Percentiles rank a stretch among this genome's conserved stretches.
phyloP scores from a whole-genome alignment of 53 echinoderm and acorn worm genomes.

The Luidia sarsii region DNA sequence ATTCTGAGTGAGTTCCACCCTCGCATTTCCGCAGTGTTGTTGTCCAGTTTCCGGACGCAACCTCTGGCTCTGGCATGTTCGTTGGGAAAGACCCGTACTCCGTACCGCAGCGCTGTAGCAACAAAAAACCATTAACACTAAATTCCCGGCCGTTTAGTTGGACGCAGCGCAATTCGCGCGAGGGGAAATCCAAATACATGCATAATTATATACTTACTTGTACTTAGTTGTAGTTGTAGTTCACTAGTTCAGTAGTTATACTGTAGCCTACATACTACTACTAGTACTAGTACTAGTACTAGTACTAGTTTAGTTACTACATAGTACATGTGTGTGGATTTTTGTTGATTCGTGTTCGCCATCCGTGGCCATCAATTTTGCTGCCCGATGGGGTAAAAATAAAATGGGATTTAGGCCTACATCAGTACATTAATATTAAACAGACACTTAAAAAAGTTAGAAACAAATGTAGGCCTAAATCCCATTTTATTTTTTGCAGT shows the following conservation, averaged over 20 bases:
- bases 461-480: not conserved
- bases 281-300: too few relatives aligned
- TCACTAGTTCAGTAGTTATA: not conserved
- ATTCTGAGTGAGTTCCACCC: constrained; percentile 69
- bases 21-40: not conserved
- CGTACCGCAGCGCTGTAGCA: too few relatives aligned
- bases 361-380: too few relatives aligned
- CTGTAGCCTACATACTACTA: too few relatives aligned
- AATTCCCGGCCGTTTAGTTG: not conserved
- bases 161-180: not conserved
- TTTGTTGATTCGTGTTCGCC: too few relatives aligned
- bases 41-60: not conserved
- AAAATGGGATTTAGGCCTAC: too few relatives aligned
- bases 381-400: too few relatives aligned
- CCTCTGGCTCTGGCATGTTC: not conserved
- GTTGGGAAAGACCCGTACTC: too few relatives aligned
- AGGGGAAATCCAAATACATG: not conserved
- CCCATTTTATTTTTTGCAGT: too few relatives aligned
- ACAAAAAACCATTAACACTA: not conserved
- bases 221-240: not conserved
- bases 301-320: too few relatives aligned
- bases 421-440: too few relatives aligned
- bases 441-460: not conserved
- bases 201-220: not conserved
- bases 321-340: too few relatives aligned